phyloP scores from a whole-genome alignment of 2,113 vertebrate genomes.

The Desmodus rotundus region DNA sequence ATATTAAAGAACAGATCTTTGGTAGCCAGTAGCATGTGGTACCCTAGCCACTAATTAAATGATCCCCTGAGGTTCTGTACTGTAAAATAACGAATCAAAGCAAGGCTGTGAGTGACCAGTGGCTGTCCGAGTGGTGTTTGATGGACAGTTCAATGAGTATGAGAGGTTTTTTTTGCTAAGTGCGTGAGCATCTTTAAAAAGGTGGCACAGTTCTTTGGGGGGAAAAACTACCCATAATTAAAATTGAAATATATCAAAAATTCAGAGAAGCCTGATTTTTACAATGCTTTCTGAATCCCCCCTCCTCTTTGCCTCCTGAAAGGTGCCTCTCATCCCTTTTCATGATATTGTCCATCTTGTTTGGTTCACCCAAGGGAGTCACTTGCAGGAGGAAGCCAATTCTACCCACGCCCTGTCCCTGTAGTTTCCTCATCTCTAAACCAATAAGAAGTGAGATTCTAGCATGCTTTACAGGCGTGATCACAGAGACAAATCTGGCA shows the following conservation, averaged over 20 bases:
- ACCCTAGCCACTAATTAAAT: conserved; percentile 52
- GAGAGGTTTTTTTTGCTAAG: not conserved
- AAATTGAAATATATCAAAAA: not conserved
- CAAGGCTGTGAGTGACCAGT: not conserved
- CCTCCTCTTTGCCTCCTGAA: not conserved
- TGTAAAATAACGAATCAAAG: conserved; percentile 18
- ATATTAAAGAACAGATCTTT: conserved; percentile 4
- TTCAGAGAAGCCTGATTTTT: not conserved
- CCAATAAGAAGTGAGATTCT: not conserved
- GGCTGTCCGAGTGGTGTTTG: not conserved
- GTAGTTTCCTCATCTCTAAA: not conserved
- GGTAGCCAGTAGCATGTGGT: not conserved
- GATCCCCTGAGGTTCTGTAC: not conserved
- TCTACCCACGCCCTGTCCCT: not conserved
- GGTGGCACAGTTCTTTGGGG: not conserved
- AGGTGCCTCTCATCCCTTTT: not conserved
- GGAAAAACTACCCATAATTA: not conserved
- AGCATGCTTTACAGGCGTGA: not conserved
- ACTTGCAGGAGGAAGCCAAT: not conserved
- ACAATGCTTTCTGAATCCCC: not conserved
- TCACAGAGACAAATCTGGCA: not conserved
- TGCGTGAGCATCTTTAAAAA: not conserved
- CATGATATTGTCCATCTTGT: not conserved
- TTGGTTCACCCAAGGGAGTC: not conserved
- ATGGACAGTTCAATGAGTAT: not conserved